A percentile compares a stretch with the other conserved stretches of the same genome.
Evolutionary conservation across 2,797 vertebrate genomes (phyloP).

Genomic region (Silurus lanzhouensis): DNA sequence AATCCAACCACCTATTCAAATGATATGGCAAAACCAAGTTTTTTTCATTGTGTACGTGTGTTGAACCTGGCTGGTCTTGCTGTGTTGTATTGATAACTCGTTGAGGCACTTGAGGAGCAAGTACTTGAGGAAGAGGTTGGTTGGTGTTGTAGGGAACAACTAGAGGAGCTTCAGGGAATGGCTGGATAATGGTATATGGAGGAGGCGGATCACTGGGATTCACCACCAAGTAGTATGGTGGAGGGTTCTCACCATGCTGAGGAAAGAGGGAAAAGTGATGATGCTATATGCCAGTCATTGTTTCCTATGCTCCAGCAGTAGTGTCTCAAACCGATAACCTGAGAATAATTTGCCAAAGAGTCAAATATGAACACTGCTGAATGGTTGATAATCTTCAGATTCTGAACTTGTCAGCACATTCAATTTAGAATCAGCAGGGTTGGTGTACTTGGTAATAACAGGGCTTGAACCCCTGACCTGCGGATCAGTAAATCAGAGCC

Average conservation of each 20-base stretch:
- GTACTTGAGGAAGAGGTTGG: conserved; percentile 28
- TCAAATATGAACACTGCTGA: not conserved
- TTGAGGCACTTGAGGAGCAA: conserved; percentile 9
- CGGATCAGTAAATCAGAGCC: too few species aligned
- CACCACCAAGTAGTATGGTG: conserved; percentile 48
- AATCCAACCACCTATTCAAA: not conserved
- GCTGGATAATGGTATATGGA: conserved; percentile 26
- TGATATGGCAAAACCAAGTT: not conserved
- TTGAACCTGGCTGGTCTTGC: conserved; percentile 35
- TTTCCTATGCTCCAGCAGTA: not conserved
- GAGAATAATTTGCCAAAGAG: not conserved
- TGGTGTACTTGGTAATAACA: not conserved
- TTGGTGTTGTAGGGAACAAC: conserved; percentile 45
- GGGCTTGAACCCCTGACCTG: too few species aligned
- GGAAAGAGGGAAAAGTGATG: conserved; percentile 19
- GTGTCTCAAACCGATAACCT: not conserved
- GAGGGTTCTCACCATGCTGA: conserved; percentile 44
- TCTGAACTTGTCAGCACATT: not conserved
- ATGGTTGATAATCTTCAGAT: not conserved
- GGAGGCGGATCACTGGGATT: conserved; percentile 41
- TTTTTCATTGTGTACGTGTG: not conserved
- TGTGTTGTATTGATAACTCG: not conserved
- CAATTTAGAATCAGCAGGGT: not conserved
- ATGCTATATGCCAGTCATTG: not conserved
- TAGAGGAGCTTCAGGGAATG: not conserved